These are phyloP conservation scores for Brachionus angularis DNA, from an alignment of 1,140 invertebrate genomes.

Conservation along the genomic window DNA sequence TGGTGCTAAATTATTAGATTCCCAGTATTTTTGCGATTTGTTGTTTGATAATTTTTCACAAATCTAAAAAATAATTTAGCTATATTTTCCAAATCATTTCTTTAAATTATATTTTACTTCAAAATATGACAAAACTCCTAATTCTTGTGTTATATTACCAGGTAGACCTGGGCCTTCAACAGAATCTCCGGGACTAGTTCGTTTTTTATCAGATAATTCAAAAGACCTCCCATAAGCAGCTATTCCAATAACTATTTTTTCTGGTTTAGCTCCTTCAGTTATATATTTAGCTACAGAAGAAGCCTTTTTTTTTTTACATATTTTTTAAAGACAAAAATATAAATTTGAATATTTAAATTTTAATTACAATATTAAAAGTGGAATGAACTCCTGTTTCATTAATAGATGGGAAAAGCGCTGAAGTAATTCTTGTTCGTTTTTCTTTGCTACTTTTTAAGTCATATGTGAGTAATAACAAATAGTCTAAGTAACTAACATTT, in stretches of 20 bases:
- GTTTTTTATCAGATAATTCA: not conserved
- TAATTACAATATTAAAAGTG: slow-evolving; percentile 20
- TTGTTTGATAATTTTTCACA: slow-evolving; percentile 6
- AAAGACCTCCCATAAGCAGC: slow-evolving; percentile 27
- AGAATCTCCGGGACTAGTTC: not conserved
- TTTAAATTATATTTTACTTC: slow-evolving; percentile 1
- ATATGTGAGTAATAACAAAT: slow-evolving; percentile 21
- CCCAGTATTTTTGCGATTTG: slow-evolving; percentile 8
- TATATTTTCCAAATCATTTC: not conserved
- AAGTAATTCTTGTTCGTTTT: slow-evolving; percentile 37
- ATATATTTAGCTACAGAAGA: slow-evolving; percentile 30
- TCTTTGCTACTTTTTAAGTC: slow-evolving; percentile 18
- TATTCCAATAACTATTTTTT: slow-evolving; percentile 34
- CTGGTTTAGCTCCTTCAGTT: slow-evolving; percentile 12
- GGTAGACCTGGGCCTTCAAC: not conserved
- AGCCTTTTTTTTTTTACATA: too few relatives aligned
- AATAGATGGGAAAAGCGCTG: slow-evolving; percentile 16
- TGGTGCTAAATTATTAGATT: slow-evolving; percentile 7
- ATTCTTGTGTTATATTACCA: slow-evolving; percentile 2
- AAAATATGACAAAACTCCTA: slow-evolving; percentile 35
- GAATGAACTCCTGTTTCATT: slow-evolving; percentile 3
- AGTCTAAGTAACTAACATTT: not conserved
- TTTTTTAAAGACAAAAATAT: not conserved
- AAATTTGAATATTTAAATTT: not conserved
- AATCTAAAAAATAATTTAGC: slow-evolving; percentile 11